Base-by-base conservation (phyloP, 2,888 invertebrate species). In the Blomia tropicalis region DNA sequence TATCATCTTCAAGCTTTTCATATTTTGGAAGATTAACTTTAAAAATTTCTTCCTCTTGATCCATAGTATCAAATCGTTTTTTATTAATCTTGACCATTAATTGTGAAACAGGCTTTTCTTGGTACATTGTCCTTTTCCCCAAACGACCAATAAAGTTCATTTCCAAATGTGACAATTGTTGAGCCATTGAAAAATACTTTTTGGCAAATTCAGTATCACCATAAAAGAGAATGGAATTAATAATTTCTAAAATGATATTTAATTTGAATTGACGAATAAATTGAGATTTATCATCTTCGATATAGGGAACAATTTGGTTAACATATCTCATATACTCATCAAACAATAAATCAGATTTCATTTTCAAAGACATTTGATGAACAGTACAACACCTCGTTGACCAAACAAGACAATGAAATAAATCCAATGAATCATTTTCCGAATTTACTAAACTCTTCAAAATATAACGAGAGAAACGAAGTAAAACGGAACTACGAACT, bases 61-160 rank as follows among this genome's bases (percentile, higher is more conserved):
- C 31, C 19, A 11, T 19, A n/a, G 19, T 58, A 32, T 19, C 36
- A 1, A 53, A 25, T 3, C 29, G 1, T 22, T 41, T 4, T 5
- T 79, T 66, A 59, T 77, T 75, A 58, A 87, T 80, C 69, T 82
- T 79, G 0, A 92, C 73, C 43, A 83, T 81, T 19, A 96, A 77
- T 71, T 95, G 96, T 0, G 96, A 82, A 54, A 89, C 74, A 32
- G 83, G 79, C 47, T 82, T 82, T 68, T 83, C 79, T 73, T 98
- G 96, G 72, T 82, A 90, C 70, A 83, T 84, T 7, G 96, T 96
- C 66, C 95, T 80, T 72, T 87, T 85, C 0, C 95, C 95, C 67
- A 95, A 75, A 36, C 84, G 81, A 68, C 90, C 87, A 77, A 80
- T 81, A 3, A 90, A 77, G 69, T 82, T 79, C 44, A 88, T 75